These are phyloP conservation scores for Andrena hattorfiana DNA, from an alignment of 2,888 invertebrate species.

Conservation along the genomic window DNA sequence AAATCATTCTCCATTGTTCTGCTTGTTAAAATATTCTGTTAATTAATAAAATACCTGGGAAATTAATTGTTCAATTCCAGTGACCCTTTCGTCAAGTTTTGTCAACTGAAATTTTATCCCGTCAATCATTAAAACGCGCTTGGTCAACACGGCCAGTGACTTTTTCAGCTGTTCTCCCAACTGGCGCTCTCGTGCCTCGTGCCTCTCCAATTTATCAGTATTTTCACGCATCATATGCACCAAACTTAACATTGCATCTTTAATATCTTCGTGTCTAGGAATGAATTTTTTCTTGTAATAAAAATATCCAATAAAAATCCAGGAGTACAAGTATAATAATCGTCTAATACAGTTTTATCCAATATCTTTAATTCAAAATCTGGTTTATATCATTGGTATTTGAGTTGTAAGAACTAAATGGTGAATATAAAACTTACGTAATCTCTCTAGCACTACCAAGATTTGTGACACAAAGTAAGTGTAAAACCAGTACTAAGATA, in stretches of 20 bases:
- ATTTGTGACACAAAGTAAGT: slow-evolving; percentile 35
- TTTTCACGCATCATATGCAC: slow-evolving; percentile 92
- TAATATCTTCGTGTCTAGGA: slow-evolving; percentile 86
- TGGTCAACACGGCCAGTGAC: slow-evolving; percentile 89
- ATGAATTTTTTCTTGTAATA: background rate
- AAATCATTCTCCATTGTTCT: background rate
- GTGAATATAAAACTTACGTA: slow-evolving; percentile 73
- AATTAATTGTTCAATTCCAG: slow-evolving; percentile 91
- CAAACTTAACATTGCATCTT: slow-evolving; percentile 92
- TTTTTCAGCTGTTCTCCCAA: slow-evolving; percentile 93
- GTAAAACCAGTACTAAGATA: slow-evolving; percentile 52
- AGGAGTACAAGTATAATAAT: background rate
- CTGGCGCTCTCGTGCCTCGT: slow-evolving; percentile 92
- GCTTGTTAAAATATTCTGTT: background rate
- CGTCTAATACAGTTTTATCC: background rate
- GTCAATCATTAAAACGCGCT: slow-evolving; percentile 86
- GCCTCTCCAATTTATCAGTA: slow-evolving; percentile 93
- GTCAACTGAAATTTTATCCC: slow-evolving; percentile 90
- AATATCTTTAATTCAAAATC: background rate
- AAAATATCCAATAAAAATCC: slow-evolving; percentile 2
- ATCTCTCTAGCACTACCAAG: slow-evolving; percentile 74
- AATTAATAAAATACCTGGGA: slow-evolving; percentile 87
- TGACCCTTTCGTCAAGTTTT: slow-evolving; percentile 91
- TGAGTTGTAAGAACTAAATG: background rate
- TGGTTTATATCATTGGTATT: background rate